phyloP scores from a whole-genome alignment of 2,797 vertebrate genomes.

The Scomberomorus guttatus region DNA sequence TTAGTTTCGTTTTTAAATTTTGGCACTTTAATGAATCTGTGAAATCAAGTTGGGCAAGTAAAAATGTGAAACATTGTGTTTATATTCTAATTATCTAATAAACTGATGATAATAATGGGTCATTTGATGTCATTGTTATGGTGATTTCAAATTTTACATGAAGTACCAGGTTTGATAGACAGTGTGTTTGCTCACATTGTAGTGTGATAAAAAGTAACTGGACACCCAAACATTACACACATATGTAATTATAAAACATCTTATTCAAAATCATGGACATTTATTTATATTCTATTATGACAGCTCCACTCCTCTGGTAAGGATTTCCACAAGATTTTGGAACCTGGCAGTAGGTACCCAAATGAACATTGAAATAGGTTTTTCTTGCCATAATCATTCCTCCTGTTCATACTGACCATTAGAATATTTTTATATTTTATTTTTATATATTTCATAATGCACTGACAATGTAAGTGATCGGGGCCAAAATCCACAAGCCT shows the following conservation, averaged over 20 bases:
- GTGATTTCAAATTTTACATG: not conserved
- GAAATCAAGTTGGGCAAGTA: conserved; percentile 20
- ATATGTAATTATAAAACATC: not conserved
- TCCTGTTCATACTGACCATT: too few species aligned
- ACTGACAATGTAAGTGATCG: too few species aligned
- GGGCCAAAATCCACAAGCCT: too few species aligned
- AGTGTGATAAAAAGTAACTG: not conserved
- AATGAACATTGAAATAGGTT: too few species aligned
- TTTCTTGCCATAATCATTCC: too few species aligned
- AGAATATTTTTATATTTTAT: too few species aligned
- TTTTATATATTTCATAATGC: too few species aligned
- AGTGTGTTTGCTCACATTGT: not conserved
- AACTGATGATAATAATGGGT: conserved; percentile 28
- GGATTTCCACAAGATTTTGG: not conserved
- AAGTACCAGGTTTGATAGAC: accelerated
- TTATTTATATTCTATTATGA: not conserved
- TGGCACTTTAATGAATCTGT: conserved; percentile 64
- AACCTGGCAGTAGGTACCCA: not conserved
- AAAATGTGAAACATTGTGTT: conserved; percentile 44
- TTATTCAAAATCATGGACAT: too few species aligned
- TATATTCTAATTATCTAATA: conserved; percentile 61
- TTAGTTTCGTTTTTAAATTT: conserved; percentile 17
- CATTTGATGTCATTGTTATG: conserved; percentile 1
- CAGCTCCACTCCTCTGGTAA: too few species aligned
- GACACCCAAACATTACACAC: not conserved